These are phyloP conservation scores for Caenorhabditis japonica DNA, from an alignment of 2,888 invertebrate genomes.

Conservation along the genomic window DNA sequence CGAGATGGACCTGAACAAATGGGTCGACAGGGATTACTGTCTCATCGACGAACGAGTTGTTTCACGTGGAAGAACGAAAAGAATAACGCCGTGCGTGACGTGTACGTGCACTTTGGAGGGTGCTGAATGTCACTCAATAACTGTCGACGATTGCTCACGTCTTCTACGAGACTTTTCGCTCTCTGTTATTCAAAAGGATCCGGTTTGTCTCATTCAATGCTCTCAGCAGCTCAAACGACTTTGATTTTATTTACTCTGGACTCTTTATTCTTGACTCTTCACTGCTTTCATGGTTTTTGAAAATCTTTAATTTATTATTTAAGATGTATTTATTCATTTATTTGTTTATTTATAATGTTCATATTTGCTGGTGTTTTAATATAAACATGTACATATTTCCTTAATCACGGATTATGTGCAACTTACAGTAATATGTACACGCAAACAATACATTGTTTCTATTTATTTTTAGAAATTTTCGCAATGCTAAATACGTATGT, in stretches of 20 bases:
- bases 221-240: conserved; percentile 49
- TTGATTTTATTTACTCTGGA: conserved; percentile 12
- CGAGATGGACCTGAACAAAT: conserved; percentile 72
- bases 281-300: no score
- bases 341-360: neutral
- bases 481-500: no score
- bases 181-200: conserved; percentile 53
- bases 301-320: conserved; percentile 36
- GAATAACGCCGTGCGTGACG: conserved; percentile 76
- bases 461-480: no score
- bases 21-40: conserved; percentile 77
- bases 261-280: no score
- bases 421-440: no score
- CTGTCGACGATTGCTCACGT: conserved; percentile 60
- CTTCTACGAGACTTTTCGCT: conserved; percentile 33
- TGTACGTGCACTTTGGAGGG: conserved; percentile 77
- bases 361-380: conserved; percentile 20
- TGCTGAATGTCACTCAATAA: conserved; percentile 76
- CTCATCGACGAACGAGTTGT: conserved; percentile 75
- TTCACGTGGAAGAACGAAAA: conserved; percentile 73
- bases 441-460: neutral
- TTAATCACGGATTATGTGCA: no score
- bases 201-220: conserved; percentile 63
- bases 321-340: no score
- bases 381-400: conserved; percentile 40